Conservation (phyloP, 2,888 invertebrate genomes). For the Erebia epiphron region DNA sequence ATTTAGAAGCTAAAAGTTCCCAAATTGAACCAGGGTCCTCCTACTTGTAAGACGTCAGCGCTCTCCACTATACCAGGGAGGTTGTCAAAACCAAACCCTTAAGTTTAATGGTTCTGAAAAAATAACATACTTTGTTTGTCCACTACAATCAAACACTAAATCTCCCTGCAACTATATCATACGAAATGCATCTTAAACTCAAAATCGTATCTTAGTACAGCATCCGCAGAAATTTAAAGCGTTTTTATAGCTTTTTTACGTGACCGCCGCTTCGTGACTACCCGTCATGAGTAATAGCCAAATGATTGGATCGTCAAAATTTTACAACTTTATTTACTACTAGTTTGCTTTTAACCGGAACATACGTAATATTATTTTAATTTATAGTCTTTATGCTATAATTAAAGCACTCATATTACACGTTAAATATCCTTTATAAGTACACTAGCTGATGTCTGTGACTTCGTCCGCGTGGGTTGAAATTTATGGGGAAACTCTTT, state of each 20-base stretch:
- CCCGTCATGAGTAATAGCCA: neutral
- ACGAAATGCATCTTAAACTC: slow-evolving; percentile 7
- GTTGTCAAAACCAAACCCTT: no score
- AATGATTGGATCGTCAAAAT: slow-evolving; percentile 12
- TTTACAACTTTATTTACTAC: slow-evolving; percentile 18
- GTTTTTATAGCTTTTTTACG: slow-evolving; percentile 18
- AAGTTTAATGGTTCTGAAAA: no score
- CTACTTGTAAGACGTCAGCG: no score
- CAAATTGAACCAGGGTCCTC: no score
- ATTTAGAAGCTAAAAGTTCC: no score
- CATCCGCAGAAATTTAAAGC: slow-evolving; percentile 3
- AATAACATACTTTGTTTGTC: no score
- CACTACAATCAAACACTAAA: no score
- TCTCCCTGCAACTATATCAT: neutral
- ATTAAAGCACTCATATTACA: neutral
- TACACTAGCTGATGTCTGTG: neutral
- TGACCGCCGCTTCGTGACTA: slow-evolving; percentile 12
- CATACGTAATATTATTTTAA: neutral
- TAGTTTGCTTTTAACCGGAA: neutral
- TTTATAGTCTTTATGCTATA: neutral
- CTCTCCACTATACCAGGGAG: no score
- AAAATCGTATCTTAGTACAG: slow-evolving; percentile 9
- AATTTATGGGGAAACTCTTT: neutral
- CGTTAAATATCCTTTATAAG: no score
- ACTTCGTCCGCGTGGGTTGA: no score